phyloP scores from a whole-genome alignment of 2,113 vertebrate species.

The Gymnocephalus cernua region DNA sequence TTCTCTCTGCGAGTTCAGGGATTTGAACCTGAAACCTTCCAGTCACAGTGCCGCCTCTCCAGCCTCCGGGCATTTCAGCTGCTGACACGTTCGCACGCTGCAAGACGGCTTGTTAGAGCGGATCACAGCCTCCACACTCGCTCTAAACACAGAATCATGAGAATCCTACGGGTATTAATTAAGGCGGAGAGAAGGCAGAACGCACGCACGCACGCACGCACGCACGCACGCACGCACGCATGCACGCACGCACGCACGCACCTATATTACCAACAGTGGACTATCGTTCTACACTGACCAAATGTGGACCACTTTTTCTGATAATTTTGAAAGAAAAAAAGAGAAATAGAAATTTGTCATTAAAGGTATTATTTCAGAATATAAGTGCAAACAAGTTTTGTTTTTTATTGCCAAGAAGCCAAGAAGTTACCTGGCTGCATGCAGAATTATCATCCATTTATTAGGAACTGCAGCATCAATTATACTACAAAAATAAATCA shows the following conservation, averaged over 20 bases:
- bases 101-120: constrained; percentile 45
- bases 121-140: constrained; percentile 47
- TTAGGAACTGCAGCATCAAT: too few relatives aligned
- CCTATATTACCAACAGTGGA: background rate
- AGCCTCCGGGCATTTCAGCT: constrained; percentile 40
- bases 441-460: too few relatives aligned
- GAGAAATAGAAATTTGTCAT: background rate
- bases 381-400: background rate
- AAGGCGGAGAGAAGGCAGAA: constrained; percentile 34
- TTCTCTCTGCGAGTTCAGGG: constrained; percentile 18
- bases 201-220: constrained; percentile 12
- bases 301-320: background rate
- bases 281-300: background rate
- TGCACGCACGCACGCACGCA: background rate
- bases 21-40: constrained; percentile 52
- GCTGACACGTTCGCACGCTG: constrained; percentile 34
- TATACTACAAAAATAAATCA: too few relatives aligned
- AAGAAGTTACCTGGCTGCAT: background rate
- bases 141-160: constrained; percentile 62
- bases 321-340: background rate
- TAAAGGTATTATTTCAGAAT: background rate
- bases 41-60: background rate
- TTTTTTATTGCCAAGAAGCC: background rate
- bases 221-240: background rate
- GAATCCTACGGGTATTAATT: constrained; percentile 75